These are phyloP conservation scores for Lates calcarifer DNA, from an alignment of 2,113 vertebrate species.

Conservation along the genomic window DNA sequence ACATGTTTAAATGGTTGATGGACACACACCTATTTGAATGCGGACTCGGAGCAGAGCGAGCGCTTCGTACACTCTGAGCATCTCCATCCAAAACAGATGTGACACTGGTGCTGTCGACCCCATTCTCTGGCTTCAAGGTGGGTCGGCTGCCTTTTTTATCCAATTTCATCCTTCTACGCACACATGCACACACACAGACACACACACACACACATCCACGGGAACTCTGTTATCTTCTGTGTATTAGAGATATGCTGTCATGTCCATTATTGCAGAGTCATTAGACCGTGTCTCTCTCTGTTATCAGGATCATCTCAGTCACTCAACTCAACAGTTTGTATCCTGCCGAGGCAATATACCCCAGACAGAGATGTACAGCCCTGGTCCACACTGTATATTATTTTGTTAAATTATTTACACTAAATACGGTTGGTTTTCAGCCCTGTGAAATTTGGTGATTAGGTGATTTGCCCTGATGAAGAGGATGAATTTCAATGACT, in stretches of 20 bases:
- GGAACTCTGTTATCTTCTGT: background rate
- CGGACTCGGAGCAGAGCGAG: slow-evolving; percentile 64
- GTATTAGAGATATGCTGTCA: background rate
- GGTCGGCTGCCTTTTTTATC: slow-evolving; percentile 76
- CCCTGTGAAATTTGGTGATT: background rate
- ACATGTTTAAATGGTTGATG: background rate
- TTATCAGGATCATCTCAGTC: slow-evolving; percentile 10
- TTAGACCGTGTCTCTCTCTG: background rate
- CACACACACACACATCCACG: slow-evolving; percentile 25
- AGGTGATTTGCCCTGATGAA: background rate
- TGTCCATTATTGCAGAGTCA: background rate
- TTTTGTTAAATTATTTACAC: background rate
- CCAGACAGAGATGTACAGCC: background rate
- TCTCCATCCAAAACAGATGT: slow-evolving; percentile 82
- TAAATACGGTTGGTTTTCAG: background rate
- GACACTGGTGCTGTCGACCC: slow-evolving; percentile 62
- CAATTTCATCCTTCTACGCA: slow-evolving; percentile 65
- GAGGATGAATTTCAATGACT: too few species aligned
- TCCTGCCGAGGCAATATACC: slow-evolving; percentile 7
- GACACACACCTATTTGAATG: slow-evolving; percentile 83
- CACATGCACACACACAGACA: slow-evolving; percentile 38
- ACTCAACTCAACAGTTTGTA: background rate
- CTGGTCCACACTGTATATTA: background rate
- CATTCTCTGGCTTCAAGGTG: slow-evolving; percentile 84
- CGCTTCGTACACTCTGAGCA: slow-evolving; percentile 74